Conservation (phyloP, 2,113 vertebrate species). For the Amphiprion ocellaris region DNA sequence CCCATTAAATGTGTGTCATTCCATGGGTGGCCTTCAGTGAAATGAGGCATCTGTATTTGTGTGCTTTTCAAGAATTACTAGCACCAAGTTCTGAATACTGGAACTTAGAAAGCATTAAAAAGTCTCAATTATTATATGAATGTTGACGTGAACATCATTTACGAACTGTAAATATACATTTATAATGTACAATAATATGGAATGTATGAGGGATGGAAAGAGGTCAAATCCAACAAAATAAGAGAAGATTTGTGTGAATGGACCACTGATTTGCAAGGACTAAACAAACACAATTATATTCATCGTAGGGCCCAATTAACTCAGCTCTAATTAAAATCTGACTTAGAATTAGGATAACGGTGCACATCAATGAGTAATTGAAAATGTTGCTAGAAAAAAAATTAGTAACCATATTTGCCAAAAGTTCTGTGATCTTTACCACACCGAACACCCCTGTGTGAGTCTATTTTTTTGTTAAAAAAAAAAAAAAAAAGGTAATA, state of each 20-base stretch:
- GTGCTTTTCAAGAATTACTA: too few relatives aligned
- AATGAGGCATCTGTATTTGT: not conserved
- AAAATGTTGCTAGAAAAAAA: not conserved
- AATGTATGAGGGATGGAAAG: too few relatives aligned
- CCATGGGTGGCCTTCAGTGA: not conserved
- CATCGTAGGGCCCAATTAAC: not conserved
- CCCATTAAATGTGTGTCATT: not conserved
- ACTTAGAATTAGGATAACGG: not conserved
- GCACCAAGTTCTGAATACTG: too few relatives aligned
- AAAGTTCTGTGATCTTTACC: conserved; percentile 40
- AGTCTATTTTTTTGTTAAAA: conserved; percentile 19
- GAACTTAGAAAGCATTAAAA: too few relatives aligned
- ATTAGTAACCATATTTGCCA: not conserved
- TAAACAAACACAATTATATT: not conserved
- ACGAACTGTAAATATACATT: too few relatives aligned
- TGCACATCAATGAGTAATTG: not conserved
- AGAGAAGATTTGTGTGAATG: not conserved
- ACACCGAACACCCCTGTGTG: conserved; percentile 29
- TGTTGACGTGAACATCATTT: too few relatives aligned
- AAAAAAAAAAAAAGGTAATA: conserved; percentile 36
- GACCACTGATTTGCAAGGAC: not conserved
- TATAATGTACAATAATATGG: too few relatives aligned
- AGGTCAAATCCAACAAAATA: too few relatives aligned
- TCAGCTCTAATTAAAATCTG: too few relatives aligned
- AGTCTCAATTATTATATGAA: too few relatives aligned